Evolutionary conservation across 2,888 invertebrate genomes (phyloP), one percentile per base, ranked within the genome.

Genomic region (Apoda limacodes): DNA sequence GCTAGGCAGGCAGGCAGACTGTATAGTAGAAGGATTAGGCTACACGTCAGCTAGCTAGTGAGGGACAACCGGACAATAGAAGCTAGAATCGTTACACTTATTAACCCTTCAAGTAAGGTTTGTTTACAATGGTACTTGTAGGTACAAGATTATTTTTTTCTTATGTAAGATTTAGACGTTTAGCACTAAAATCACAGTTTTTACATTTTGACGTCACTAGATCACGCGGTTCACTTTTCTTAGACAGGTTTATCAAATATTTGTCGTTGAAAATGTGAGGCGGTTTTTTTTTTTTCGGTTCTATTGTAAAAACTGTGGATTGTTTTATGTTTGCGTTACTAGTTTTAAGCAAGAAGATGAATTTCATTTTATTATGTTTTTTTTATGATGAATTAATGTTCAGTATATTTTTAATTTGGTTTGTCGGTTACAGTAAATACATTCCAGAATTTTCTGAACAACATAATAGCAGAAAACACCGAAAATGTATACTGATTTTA

Each of bases 1-100:
- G 70, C 75, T 76, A 76, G 76, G 78, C 78, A 80, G 78, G 76
- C 70, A 69, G 53, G 46, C 72, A 66, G 59, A 60, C 69, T 52
- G 46, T 72, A 66, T 59, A 60, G 55, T 70, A 69, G 59, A 63
- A 59, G 60, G 53, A 67, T 60, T 72, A 74, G 72, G 70, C 64
- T 60, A 55, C 55, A 57, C 56, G 56, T 48, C 67, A 60, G 49
- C 70, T 71, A 70, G 66, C 61, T 72, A 74, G 67, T 69, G 67
- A 72, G 69, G 65, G 60, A 60, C 72, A 62, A 69, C 68, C 54
- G 67, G 72, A 70, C 57, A 50, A 64, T 63, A 61, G 60, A 66
- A 62, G 66, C 63, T 45, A 40, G 54, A 55, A 44, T 52, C 51
- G 35, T 48, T 57, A 35, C 28, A 36, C 43, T 61, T 57, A 58